A percentile compares a stretch with the other conserved stretches of the same genome.
Evolutionary conservation across 2,888 invertebrate species (phyloP).

Genomic region (Agrochola lota): DNA sequence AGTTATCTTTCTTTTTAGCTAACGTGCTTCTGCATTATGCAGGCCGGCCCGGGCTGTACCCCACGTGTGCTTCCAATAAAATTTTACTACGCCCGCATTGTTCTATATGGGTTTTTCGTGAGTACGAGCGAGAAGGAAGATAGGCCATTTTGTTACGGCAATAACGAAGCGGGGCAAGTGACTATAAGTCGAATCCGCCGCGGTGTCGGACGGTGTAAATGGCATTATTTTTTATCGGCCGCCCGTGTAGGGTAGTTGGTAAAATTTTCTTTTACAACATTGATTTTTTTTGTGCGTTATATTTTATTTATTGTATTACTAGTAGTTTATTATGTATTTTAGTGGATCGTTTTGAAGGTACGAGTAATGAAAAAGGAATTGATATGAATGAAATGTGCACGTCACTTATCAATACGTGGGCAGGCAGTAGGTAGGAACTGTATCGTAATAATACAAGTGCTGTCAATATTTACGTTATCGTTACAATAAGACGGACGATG

Average conservation of each 20-base stretch:
- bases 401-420: slow-evolving; percentile 1
- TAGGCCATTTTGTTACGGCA: slow-evolving; percentile 83
- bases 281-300: slow-evolving; percentile 69
- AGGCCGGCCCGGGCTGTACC: slow-evolving; percentile 76
- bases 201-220: slow-evolving; percentile 77
- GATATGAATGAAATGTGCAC: slow-evolving; percentile 28
- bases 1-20: slow-evolving; percentile 90
- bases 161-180: slow-evolving; percentile 82
- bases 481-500: slow-evolving; percentile 24
- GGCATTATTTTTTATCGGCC: slow-evolving; percentile 80
- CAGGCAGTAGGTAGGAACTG: neutral
- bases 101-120: slow-evolving; percentile 79
- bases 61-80: slow-evolving; percentile 89
- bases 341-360: slow-evolving; percentile 31
- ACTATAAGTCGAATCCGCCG: slow-evolving; percentile 81
- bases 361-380: slow-evolving; percentile 44
- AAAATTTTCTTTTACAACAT: slow-evolving; percentile 75
- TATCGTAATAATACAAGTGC: neutral
- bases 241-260: slow-evolving; percentile 70
- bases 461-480: slow-evolving; percentile 24
- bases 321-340: slow-evolving; percentile 61
- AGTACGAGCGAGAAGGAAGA: slow-evolving; percentile 76
- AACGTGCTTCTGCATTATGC: slow-evolving; percentile 89
- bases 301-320: slow-evolving; percentile 58
- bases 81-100: slow-evolving; percentile 88